These are phyloP conservation scores for Gnathonemus longibarbis DNA, from an alignment of 2,113 vertebrate species.

Conservation along the genomic window DNA sequence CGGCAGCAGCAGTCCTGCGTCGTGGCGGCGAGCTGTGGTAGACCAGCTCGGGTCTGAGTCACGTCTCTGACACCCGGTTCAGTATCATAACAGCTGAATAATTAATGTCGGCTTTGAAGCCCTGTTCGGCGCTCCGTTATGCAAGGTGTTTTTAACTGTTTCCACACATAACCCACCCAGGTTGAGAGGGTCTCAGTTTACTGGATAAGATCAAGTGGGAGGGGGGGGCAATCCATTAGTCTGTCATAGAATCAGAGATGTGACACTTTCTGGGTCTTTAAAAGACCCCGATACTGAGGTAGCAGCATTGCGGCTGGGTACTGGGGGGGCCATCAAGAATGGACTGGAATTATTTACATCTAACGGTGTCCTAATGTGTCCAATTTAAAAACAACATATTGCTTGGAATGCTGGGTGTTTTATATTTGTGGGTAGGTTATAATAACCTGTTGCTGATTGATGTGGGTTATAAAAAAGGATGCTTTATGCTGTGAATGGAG, in stretches of 20 bases:
- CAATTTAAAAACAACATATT: conserved; percentile 7
- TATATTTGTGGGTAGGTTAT: not conserved
- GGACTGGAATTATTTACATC: not conserved
- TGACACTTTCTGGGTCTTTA: not conserved
- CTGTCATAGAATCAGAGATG: not conserved
- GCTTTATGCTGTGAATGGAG: not conserved
- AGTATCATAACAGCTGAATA: conserved; percentile 12
- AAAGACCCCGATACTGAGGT: not conserved
- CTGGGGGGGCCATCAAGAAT: not conserved
- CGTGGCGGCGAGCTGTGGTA: not conserved
- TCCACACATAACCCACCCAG: not conserved
- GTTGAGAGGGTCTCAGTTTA: not conserved
- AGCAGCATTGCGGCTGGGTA: not conserved
- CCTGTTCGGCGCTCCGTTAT: not conserved
- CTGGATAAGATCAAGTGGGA: not conserved
- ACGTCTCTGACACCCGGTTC: not conserved
- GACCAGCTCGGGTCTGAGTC: not conserved
- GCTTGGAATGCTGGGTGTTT: not conserved
- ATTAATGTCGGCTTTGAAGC: not conserved
- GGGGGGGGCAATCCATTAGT: not conserved
- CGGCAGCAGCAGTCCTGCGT: not conserved
- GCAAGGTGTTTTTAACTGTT: not conserved
- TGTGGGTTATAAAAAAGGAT: not conserved
- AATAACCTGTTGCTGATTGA: not conserved
- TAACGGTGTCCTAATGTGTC: not conserved